These are phyloP conservation scores for Schizopygopsis pylzovi DNA, from an alignment of 2,797 vertebrate species.

Conservation along the genomic window DNA sequence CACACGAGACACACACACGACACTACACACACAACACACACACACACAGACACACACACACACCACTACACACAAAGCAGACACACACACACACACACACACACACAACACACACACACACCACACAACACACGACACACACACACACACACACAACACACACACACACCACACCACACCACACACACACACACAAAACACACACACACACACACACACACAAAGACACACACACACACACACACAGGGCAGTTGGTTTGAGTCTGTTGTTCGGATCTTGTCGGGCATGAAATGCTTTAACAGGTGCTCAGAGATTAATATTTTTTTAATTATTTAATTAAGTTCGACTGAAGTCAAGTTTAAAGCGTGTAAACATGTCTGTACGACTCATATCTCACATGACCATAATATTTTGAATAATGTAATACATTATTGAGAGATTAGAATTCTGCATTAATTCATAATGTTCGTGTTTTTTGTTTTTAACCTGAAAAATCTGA, in stretches of 20 bases:
- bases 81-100: neutral
- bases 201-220: conserved; percentile 6
- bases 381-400: neutral
- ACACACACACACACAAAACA: neutral
- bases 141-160: conserved; percentile 7
- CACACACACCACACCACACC: too few relatives aligned
- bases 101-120: neutral
- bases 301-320: conserved; percentile 13
- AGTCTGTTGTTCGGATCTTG: conserved; percentile 10
- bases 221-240: neutral
- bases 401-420: neutral
- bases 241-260: neutral
- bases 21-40: too few relatives aligned
- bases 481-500: neutral
- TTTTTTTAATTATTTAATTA: neutral
- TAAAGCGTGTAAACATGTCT: neutral
- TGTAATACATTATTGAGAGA: neutral
- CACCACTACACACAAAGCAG: too few relatives aligned
- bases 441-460: too few relatives aligned
- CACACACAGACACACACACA: too few relatives aligned
- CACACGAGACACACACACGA: too few relatives aligned
- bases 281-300: conserved; percentile 21
- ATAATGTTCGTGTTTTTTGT: neutral
- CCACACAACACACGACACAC: neutral
- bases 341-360: neutral